Conservation (phyloP, 2,888 invertebrate genomes). For the Elegia similella region DNA sequence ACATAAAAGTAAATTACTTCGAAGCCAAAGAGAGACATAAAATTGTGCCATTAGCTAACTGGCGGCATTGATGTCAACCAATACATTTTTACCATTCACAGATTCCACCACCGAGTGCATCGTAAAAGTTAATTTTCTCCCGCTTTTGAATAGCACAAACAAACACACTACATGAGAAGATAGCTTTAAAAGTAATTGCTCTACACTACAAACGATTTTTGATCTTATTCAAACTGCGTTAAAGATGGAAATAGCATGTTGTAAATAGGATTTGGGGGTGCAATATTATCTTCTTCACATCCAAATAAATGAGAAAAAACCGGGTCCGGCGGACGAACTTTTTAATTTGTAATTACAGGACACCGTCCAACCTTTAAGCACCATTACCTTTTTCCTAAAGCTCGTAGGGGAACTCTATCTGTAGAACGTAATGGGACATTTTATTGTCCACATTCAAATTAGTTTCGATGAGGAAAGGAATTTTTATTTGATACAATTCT, state of each 20-base stretch:
- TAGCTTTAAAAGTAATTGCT: conserved; percentile 73
- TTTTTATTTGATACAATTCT: conserved; percentile 24
- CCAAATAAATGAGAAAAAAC: conserved; percentile 79
- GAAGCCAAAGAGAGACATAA: conserved; percentile 35
- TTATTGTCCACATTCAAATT: conserved; percentile 63
- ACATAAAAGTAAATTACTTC: background rate
- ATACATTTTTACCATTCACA: conserved; percentile 36
- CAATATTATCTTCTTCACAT: conserved; percentile 74
- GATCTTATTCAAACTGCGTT: conserved; percentile 33
- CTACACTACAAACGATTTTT: conserved; percentile 34
- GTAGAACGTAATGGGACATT: conserved; percentile 59
- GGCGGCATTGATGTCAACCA: conserved; percentile 23
- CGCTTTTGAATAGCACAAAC: conserved; percentile 56
- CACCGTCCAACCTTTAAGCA: conserved; percentile 76
- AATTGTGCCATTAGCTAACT: conserved; percentile 39
- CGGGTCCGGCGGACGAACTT: conserved; percentile 72
- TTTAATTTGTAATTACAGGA: conserved; percentile 82
- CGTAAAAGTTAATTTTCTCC: conserved; percentile 69
- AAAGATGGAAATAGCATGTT: conserved; percentile 32
- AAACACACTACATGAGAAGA: conserved; percentile 67
- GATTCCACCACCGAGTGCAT: conserved; percentile 28
- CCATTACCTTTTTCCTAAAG: conserved; percentile 78
- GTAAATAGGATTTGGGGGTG: conserved; percentile 47
- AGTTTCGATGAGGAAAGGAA: conserved; percentile 38
- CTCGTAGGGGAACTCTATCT: conserved; percentile 56